Evolutionary conservation across 2,888 invertebrate genomes (phyloP).

Genomic region (Zygogramma bicolorata): DNA sequence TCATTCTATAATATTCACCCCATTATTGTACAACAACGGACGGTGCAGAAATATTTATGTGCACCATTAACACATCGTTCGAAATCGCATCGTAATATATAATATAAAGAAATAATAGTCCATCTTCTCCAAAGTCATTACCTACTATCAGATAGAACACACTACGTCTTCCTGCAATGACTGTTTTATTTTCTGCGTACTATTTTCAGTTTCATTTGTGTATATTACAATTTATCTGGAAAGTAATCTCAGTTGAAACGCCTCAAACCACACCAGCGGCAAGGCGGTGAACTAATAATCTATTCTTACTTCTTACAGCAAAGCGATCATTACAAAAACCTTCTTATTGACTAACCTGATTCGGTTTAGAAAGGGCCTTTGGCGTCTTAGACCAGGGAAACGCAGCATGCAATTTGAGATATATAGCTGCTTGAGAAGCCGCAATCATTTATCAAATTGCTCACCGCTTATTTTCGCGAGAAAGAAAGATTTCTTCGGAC

Average conservation of each 20-base stretch:
- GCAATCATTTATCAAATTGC: conserved; percentile 5
- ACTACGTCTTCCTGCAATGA: conserved; percentile 35
- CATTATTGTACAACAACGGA: conserved; percentile 39
- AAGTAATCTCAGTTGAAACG: conserved; percentile 39
- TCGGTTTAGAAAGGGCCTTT: conserved; percentile 51
- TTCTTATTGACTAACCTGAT: conserved; percentile 61
- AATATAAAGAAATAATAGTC: conserved; percentile 39
- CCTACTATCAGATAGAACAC: conserved; percentile 34
- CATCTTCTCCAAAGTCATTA: conserved; percentile 33
- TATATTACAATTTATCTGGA: conserved; percentile 47
- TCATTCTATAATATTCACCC: conserved; percentile 40
- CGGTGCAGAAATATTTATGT: conserved; percentile 38
- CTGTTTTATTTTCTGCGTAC: conserved; percentile 35
- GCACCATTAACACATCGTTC: conserved; percentile 43
- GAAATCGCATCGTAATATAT: conserved; percentile 33
- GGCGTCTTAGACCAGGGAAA: conserved; percentile 46
- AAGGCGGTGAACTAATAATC: conserved; percentile 59
- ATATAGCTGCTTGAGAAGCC: conserved; percentile 12
- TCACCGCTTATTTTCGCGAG: neutral
- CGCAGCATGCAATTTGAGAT: conserved; percentile 49
- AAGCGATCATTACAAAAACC: conserved; percentile 59
- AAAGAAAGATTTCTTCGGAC: neutral
- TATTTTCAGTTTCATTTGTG: conserved; percentile 56
- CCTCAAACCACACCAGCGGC: conserved; percentile 52
- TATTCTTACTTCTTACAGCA: conserved; percentile 51